Evolutionary conservation across 2,888 invertebrate species (phyloP).

Genomic region (Mythimna lalbum): DNA sequence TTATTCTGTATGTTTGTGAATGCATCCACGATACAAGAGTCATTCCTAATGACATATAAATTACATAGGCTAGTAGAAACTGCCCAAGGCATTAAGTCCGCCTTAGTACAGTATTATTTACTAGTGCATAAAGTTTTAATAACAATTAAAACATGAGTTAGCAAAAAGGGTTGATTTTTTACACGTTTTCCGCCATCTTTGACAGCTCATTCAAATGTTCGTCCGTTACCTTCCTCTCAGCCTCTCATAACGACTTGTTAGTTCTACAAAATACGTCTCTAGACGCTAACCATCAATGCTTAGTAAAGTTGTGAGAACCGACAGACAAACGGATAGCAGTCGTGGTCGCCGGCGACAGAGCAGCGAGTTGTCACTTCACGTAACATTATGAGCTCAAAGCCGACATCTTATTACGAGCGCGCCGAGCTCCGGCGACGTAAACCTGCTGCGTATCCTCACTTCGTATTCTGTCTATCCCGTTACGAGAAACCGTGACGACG

Average conservation of each 20-base stretch:
- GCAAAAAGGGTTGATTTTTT: neutral
- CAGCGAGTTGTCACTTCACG: constrained; percentile 45
- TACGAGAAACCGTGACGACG: constrained; percentile 52
- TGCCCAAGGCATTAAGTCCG: no score
- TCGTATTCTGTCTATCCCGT: constrained; percentile 57
- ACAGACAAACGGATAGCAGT: constrained; percentile 47
- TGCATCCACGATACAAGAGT: no score
- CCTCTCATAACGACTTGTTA: constrained; percentile 5
- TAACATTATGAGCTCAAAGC: constrained; percentile 43
- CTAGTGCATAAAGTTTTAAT: no score
- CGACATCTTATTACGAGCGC: constrained; percentile 54
- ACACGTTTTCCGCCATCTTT: neutral
- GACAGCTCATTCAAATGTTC: neutral
- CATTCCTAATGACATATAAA: no score
- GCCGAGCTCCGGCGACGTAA: constrained; percentile 22
- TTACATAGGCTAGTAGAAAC: no score
- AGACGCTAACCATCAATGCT: constrained; percentile 32
- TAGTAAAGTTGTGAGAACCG: constrained; percentile 45
- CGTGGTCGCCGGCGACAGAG: constrained; percentile 39
- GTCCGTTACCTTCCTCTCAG: no score
- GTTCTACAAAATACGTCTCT: constrained; percentile 14
- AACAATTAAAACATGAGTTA: no score
- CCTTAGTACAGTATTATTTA: no score
- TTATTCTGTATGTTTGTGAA: no score
- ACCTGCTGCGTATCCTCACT: constrained; percentile 54